Base-by-base conservation (phyloP, 1,140 invertebrate genomes). In the Drosophila sp. region DNA sequence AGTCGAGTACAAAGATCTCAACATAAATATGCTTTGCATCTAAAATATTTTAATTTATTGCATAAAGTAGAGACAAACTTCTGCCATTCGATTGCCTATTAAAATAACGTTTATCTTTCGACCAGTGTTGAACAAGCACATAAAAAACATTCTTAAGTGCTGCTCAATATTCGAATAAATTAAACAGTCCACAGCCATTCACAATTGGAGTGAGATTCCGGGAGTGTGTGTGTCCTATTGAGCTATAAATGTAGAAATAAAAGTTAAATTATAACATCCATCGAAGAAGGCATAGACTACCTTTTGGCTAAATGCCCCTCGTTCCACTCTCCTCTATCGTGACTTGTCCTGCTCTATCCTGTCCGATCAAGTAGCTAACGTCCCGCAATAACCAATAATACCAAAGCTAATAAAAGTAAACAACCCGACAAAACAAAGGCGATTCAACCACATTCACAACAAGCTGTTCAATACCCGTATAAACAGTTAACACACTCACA, bases 351-450 rank as follows among this genome's bases (percentile, higher is more conserved):
- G 25, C 9, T 41, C 14, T 21, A n/a, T 57, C 32, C 32, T 48
- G 54, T 34, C 45, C 46, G 9, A 40, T 40, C 13, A 8, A 62
- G 45, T 21, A 48, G 43, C 43, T 41, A 56, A 46, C 41, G 32
- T 56, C 18, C 61, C 59, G 29, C 80, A 86, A 80, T 84, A 87
- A 87, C 79, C 76, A 89, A 89, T 89, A 87, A 87, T 87, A 70
- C 79, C 69, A 67, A 87, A 83, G 79, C 79, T 81, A 87, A 87
- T 87, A 89, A 87, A 89, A 83, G 83, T 79, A 89, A 87, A 87
- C 79, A 87, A 62, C 78, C 76, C 62, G 34, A 56, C 65, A 61
- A 72, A 70, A 66, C 79, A 69, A 73, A 69, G 45, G 57, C 46
- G 16, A 41, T 13, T 40, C 51, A 36, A 72, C 69, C 72, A 67